Base-by-base conservation (phyloP, 2,888 invertebrate species). In the Dendrolimus pini region DNA sequence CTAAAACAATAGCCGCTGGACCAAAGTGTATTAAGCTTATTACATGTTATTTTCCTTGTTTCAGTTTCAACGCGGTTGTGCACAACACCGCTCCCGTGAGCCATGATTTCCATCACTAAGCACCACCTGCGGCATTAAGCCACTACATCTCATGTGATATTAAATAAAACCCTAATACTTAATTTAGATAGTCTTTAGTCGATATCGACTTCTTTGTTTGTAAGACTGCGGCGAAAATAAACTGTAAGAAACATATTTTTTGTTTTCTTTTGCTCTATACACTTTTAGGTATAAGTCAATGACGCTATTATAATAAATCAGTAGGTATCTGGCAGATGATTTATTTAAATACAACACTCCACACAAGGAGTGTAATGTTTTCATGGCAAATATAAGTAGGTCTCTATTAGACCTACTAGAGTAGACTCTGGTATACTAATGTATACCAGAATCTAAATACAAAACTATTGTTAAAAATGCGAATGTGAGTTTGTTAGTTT, bases 191-290 rank as follows among this genome's bases (percentile, higher is more conserved):
- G 87, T 86, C 81, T 86, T 87, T 89, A 88, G 89, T 88, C 85
- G 80, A 84, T 77, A 77, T 78, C 72, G 74, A 81, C 72, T 78
- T 76, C 76, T 82, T 73, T 81, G 74, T 80, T 47, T 87, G 82
- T 81, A 85, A 85, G 89, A 90, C 90, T 89, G 90, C 89, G 89
- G 87, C 88, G 89, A 88, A 73, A 88, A 89, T 89, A 89, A 88
- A 89, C 85, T 85, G 78, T 80, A 80, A 67, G 71, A 85, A 89
- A 78, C 72, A 47, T 55, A 6, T 58, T 52, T 7, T 13, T 55
- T 41, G 41, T 9, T 0, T 14, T 30, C 57, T n/a, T 58, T 47
- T 41, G 58, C 56, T 55, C 9, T 6, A 56, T 55, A 60, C 54
- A 58, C 12, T 53, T 55, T 13, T 54, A 13, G 13, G 42, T 9